Evolutionary conservation across 2,888 invertebrate genomes (phyloP), one percentile per base, ranked within the genome.

Genomic region (Sipha maydis): DNA sequence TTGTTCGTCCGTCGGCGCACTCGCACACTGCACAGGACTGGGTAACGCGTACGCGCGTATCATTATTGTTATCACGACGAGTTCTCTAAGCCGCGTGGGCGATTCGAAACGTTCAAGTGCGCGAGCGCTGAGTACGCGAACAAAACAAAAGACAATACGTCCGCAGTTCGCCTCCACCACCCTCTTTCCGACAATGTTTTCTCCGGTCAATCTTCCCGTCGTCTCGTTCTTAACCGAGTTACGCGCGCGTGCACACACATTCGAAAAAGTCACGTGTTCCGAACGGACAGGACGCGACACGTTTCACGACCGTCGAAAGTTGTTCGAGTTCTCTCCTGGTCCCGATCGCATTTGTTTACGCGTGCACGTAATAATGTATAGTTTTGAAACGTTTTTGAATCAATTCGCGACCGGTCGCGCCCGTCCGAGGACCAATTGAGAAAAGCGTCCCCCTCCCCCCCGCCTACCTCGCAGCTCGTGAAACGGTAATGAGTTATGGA

Each of bases 81-180:
- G 31, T 83, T 73, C 54, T 83, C 83, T 28, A 54, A 69, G 73
- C 83, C 67, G 83, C 83, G 83, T 83, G 83, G 83, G 83, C n/a
- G 83, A 83, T 83, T 83, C 34, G 54, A 83, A 34, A 82, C 54
- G 25, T 25, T 79, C 79, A n/a, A 79, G 79, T 56, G 31, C 28
- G 31, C 31, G 31, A 34, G 4, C 34, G 4, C 4, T 4, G 4
- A 34, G n/a, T n/a, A n/a, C n/a, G n/a, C n/a, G 61, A 56, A 56
- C 9, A 56, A 21, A 79, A 79, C 11, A 21, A 25, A 61, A 61
- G 34, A 79, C 34, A 48, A 14, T 48, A 48, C 2, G 21, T 48
- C 48, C 11, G 61, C 56, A 25, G 14, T 56, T 25, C 69, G 8
- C 3, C 28, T 3, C 69, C 69, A 28, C 69, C 3, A 28, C 28